phyloP scores from a whole-genome alignment of 2,797 vertebrate genomes.

The Enteromius anoplus region DNA sequence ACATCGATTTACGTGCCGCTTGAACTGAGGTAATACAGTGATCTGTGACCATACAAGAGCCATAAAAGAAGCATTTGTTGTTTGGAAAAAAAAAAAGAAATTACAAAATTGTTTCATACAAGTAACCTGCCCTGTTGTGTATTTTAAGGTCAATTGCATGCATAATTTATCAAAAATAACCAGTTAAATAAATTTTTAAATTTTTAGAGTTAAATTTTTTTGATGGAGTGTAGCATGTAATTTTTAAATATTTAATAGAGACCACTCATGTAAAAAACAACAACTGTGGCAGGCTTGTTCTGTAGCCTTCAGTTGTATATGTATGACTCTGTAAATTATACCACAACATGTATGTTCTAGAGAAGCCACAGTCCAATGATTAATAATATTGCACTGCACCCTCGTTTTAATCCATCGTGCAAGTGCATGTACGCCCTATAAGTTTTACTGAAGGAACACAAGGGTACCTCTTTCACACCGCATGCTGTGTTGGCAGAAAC shows the following conservation, averaged over 20 bases:
- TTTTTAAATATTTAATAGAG: not conserved
- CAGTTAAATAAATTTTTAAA: not conserved
- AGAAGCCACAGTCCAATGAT: not conserved
- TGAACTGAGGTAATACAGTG: too few species aligned
- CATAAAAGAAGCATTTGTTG: not conserved
- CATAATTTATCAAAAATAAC: not conserved
- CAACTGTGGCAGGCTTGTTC: not conserved
- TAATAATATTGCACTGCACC: not conserved
- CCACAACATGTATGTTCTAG: not conserved
- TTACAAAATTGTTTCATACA: not conserved
- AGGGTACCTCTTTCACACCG: slow-evolving; percentile 5
- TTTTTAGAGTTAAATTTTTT: not conserved
- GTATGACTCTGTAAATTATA: not conserved
- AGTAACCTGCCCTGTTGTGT: not conserved
- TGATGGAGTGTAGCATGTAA: not conserved
- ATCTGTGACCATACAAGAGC: not conserved
- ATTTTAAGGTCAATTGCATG: not conserved
- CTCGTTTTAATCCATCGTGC: not conserved
- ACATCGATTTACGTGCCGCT: too few species aligned
- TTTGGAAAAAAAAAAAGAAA: not conserved
- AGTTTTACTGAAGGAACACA: slow-evolving; percentile 12
- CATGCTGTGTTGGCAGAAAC: slow-evolving; percentile 40
- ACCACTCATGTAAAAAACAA: not conserved
- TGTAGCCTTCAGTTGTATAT: not conserved
- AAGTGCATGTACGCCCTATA: not conserved